Conservation (phyloP, 2,797 vertebrate genomes). For the Rhinoraja longicauda region DNA sequence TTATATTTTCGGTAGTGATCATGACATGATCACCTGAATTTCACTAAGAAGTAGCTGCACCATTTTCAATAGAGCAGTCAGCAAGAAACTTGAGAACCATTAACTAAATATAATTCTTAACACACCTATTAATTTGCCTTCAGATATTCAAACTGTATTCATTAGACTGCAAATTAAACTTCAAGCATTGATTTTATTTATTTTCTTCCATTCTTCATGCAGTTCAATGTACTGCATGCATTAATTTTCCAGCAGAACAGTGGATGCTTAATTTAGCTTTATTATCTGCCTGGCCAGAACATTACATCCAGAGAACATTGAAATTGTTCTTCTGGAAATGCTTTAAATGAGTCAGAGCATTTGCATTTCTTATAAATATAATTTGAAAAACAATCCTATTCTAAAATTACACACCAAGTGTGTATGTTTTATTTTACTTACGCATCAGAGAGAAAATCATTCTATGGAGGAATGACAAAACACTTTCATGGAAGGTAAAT, state of each 20-base stretch:
- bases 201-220: background rate
- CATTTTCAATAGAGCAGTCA: background rate
- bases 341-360: background rate
- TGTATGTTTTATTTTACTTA: background rate
- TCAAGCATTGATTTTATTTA: background rate
- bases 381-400: background rate
- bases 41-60: background rate
- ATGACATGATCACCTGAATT: background rate
- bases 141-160: conserved; percentile 8
- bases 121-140: background rate
- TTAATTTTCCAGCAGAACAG: background rate
- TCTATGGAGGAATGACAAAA: background rate
- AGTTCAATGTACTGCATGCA: background rate
- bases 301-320: conserved; percentile 24
- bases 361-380: background rate
- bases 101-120: conserved; percentile 9
- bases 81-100: background rate
- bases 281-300: background rate
- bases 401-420: background rate
- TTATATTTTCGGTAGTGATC: background rate
- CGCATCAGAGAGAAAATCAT: background rate
- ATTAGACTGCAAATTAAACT: background rate
- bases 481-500: background rate
- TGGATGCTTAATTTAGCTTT: conserved; percentile 13
- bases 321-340: conserved; percentile 14